phyloP scores from a whole-genome alignment of 2,797 vertebrate genomes.

The Heteromormyrus szaboi region DNA sequence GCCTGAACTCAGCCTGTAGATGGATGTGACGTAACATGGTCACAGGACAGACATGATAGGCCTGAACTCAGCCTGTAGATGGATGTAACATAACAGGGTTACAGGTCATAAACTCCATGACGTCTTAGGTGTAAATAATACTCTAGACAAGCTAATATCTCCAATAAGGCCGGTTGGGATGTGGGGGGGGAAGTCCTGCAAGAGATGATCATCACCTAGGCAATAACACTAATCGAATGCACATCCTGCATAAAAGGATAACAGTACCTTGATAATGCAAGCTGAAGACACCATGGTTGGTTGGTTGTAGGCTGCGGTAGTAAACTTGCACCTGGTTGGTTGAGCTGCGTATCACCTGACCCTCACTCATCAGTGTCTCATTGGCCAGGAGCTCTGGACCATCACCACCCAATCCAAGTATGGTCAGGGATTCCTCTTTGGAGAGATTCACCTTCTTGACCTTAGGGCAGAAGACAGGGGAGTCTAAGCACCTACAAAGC shows the following conservation, averaged over 20 bases:
- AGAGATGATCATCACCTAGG: background rate
- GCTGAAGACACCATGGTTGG: conserved; percentile 72
- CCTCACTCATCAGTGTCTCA: conserved; percentile 79
- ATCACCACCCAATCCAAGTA: conserved; percentile 68
- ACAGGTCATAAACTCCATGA: background rate
- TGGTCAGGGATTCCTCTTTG: conserved; percentile 77
- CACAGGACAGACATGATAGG: background rate
- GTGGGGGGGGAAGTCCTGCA: too few species aligned
- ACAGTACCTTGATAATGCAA: conserved; percentile 81
- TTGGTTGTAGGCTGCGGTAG: conserved; percentile 75
- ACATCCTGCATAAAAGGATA: background rate
- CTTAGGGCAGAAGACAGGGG: conserved; percentile 43
- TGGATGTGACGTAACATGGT: background rate
- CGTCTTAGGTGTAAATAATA: background rate
- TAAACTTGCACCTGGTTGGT: conserved; percentile 84
- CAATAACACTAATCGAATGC: background rate
- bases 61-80: background rate
- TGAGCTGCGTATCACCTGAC: conserved; percentile 84
- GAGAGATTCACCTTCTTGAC: conserved; percentile 81
- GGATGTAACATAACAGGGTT: background rate
- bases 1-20: background rate
- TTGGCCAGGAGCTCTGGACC: conserved; percentile 75
- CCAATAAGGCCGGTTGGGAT: background rate
- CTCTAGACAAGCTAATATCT: background rate
- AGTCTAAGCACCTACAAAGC: background rate